These are phyloP conservation scores for Cosmia trapezina DNA, from an alignment of 2,888 invertebrate genomes.

Conservation along the genomic window DNA sequence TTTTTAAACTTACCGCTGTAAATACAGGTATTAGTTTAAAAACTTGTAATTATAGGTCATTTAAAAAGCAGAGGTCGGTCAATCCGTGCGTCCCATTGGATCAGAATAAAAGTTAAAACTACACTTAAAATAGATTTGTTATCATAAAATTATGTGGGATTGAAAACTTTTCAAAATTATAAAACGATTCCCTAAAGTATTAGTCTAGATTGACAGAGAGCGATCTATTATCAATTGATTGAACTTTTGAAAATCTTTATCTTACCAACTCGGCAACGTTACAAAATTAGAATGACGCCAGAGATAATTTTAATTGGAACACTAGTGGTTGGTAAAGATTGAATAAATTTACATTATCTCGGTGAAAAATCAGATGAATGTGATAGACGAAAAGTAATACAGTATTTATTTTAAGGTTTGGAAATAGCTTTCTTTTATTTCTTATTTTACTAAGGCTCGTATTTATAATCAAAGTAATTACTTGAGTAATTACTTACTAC, in stretches of 20 bases:
- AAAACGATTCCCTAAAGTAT: conserved; percentile 36
- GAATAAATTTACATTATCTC: conserved; percentile 8
- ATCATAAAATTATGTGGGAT: conserved; percentile 47
- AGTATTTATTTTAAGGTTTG: too few relatives aligned
- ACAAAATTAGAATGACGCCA: conserved; percentile 3
- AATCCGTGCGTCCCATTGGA: conserved; percentile 19
- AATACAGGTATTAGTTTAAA: neutral
- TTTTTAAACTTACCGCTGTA: neutral
- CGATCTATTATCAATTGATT: conserved; percentile 47
- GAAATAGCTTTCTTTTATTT: too few relatives aligned
- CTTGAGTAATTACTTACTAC: too few relatives aligned
- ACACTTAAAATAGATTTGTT: conserved; percentile 36
- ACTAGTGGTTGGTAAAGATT: conserved; percentile 1
- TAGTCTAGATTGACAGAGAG: conserved; percentile 22
- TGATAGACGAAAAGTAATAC: neutral
- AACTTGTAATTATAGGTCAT: neutral
- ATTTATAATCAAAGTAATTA: too few relatives aligned
- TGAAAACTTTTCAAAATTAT: conserved; percentile 38
- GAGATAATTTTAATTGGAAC: conserved; percentile 31
- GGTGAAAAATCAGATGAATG: conserved; percentile 1
- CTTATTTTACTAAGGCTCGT: too few relatives aligned
- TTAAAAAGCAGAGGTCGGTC: neutral
- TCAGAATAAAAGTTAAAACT: conserved; percentile 42
- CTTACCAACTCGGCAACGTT: conserved; percentile 20
- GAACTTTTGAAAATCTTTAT: conserved; percentile 35